phyloP scores from a whole-genome alignment of 2,888 invertebrate genomes.

The Mantis religiosa region DNA sequence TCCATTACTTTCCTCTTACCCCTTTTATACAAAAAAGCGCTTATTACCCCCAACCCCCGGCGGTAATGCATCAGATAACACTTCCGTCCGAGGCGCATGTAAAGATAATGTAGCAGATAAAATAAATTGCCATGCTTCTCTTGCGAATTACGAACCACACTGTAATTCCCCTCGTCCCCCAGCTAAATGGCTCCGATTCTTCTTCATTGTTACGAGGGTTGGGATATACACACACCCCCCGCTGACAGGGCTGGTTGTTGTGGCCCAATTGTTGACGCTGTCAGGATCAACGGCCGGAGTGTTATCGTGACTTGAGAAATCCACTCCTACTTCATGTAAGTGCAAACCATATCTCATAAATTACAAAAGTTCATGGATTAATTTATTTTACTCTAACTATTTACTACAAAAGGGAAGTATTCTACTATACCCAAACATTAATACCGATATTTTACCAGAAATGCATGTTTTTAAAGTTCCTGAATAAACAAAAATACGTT shows the following conservation, averaged over 20 bases:
- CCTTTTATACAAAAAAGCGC: background rate
- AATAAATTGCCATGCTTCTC: background rate
- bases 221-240: background rate
- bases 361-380: no score
- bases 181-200: background rate
- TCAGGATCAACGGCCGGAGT: no score
- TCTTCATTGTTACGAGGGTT: background rate
- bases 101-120: background rate
- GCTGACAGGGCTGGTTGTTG: background rate
- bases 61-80: background rate
- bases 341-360: no score
- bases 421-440: no score
- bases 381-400: no score
- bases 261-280: background rate
- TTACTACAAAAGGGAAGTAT: no score
- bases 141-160: background rate
- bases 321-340: background rate
- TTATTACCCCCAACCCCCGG: background rate
- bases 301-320: background rate
- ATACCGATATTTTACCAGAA: no score
- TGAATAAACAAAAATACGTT: no score
- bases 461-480: no score
- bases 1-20: background rate
- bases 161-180: background rate
- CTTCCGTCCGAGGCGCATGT: background rate